These are phyloP conservation scores for Cydia pomonella DNA, from an alignment of 1,140 invertebrate genomes.

Conservation along the genomic window DNA sequence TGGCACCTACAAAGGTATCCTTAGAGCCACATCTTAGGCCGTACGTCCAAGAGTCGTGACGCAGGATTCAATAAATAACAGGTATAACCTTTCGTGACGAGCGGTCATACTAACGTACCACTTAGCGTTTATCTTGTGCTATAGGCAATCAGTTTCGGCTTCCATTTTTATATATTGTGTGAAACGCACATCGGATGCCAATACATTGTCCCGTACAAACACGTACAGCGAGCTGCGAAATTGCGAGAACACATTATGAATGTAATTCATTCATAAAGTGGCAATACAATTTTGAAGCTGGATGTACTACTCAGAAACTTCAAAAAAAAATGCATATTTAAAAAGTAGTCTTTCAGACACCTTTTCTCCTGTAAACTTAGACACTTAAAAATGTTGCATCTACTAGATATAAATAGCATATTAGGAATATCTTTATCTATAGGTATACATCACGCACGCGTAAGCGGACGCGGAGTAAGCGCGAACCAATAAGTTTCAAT, in stretches of 20 bases:
- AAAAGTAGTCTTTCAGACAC: no score
- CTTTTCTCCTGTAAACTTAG: no score
- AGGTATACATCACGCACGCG: no score
- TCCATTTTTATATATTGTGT: slow-evolving; percentile 5
- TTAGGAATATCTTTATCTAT: no score
- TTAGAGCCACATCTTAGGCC: slow-evolving; percentile 4
- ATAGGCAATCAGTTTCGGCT: slow-evolving; percentile 35
- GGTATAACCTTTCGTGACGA: slow-evolving; percentile 52
- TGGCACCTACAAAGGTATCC: slow-evolving; percentile 9
- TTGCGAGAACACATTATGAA: not conserved
- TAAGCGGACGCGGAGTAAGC: no score
- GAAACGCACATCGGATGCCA: not conserved
- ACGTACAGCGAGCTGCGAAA: no score
- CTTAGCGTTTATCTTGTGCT: slow-evolving; percentile 49
- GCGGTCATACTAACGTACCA: slow-evolving; percentile 42
- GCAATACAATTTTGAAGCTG: not conserved
- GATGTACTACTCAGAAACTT: no score
- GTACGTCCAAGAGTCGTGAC: slow-evolving; percentile 39
- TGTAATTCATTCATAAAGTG: not conserved
- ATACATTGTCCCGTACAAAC: no score
- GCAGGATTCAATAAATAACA: slow-evolving; percentile 46
- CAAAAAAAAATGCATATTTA: no score
- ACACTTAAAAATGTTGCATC: no score
- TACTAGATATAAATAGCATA: no score
- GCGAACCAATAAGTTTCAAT: no score